These are phyloP conservation scores for Chaunax sp. DNA, from an alignment of 2,797 vertebrate species.

Conservation along the genomic window DNA sequence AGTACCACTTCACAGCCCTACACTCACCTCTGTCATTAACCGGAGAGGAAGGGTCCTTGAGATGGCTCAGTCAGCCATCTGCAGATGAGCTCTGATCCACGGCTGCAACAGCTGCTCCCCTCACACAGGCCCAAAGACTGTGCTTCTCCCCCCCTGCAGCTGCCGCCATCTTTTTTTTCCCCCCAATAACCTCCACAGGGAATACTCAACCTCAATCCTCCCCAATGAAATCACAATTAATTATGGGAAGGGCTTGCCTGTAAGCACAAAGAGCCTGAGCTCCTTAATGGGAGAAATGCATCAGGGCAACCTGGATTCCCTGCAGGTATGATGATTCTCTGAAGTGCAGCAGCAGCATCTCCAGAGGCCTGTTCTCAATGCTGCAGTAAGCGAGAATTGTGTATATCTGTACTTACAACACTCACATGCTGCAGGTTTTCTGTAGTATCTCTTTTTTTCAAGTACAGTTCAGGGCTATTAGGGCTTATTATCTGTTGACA, in stretches of 20 bases:
- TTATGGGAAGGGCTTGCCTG: slow-evolving; percentile 51
- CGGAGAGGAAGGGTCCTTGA: slow-evolving; percentile 54
- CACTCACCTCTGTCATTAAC: slow-evolving; percentile 31
- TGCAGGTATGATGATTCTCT: slow-evolving; percentile 30
- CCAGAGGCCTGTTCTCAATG: slow-evolving; percentile 30
- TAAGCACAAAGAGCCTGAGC: slow-evolving; percentile 41
- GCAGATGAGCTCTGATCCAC: slow-evolving; percentile 72
- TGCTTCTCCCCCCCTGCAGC: slow-evolving; percentile 57
- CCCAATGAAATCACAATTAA: slow-evolving; percentile 67
- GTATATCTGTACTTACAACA: slow-evolving; percentile 23
- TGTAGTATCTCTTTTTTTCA: background rate
- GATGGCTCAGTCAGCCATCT: slow-evolving; percentile 63
- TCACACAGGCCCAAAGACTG: slow-evolving; percentile 47
- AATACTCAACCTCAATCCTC: slow-evolving; percentile 51
- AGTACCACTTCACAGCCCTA: slow-evolving; percentile 15
- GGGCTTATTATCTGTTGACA: too few relatives aligned
- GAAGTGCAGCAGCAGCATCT: slow-evolving; percentile 34
- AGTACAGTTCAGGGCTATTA: background rate
- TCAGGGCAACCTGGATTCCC: slow-evolving; percentile 41
- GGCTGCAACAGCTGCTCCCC: slow-evolving; percentile 74
- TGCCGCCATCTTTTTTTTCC: slow-evolving; percentile 34
- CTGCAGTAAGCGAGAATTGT: slow-evolving; percentile 26
- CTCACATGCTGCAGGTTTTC: background rate
- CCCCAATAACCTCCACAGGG: slow-evolving; percentile 46
- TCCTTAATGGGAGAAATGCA: slow-evolving; percentile 39